Base-by-base conservation (phyloP, 2,113 vertebrate species). In the Coryphaenoides rupestris region DNA sequence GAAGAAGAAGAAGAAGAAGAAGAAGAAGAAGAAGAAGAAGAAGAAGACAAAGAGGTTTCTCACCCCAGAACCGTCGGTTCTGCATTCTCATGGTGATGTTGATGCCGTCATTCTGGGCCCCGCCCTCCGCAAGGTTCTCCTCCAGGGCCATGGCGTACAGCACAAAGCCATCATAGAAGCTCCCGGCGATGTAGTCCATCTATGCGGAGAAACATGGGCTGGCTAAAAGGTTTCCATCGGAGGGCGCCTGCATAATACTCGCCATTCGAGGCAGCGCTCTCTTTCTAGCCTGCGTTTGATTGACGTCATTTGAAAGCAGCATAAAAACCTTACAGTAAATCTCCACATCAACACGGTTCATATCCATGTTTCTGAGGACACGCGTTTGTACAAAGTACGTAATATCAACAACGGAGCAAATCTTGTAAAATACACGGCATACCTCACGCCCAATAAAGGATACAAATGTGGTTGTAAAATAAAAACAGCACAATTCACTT, bases 141-240 rank as follows among this genome's bases (percentile, higher is more conserved):
- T 94, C 92, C 77, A 99, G 82, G 49, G 95, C 96, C 74, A 84
- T 91, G 0, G 95, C 94, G 0, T 98, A 98, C 1, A 98, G 86
- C 77, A 96, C 84, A 65, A 98, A 94, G 13, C 95, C 97, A 0
- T 99, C 97, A 17, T 98, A 95, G 88, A 99, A 99, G 84, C 95
- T 96, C 26, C 95, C 97, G 0, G 96, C 95, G 4, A 99, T 98
- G 74, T 94, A 94, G 86, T 99, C 98, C 93, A 95, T 95, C 97
- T 99, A 45, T 28, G 21, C 2, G 64, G 10, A 33, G 10, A 5
- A 22, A 0, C 0, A 3, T 0, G 6, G 21, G 54, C n/a, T n/a
- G n/a, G 15, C 13, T 50, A 50, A 50, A 6, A n/a, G n/a, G 47
- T 17, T 50, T 50, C 3, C 15, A 50, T 50, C 17, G 16, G n/a